Evolutionary conservation across 1,140 invertebrate genomes (phyloP).

Genomic region (Oryctes rhinoceros): DNA sequence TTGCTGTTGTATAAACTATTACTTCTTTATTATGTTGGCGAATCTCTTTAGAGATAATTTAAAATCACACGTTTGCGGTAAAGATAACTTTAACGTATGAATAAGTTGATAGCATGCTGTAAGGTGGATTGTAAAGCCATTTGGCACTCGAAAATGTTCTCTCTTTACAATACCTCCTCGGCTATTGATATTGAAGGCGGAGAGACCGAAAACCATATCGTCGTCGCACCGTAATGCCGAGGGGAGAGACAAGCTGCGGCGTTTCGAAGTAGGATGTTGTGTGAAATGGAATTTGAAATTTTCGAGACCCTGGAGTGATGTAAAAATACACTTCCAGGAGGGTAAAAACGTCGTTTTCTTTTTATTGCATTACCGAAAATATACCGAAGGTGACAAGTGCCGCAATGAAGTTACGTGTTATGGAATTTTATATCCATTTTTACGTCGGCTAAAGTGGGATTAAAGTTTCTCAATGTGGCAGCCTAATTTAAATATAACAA

Average conservation of each 20-base stretch:
- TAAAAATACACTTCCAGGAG: slow-evolving; percentile 58
- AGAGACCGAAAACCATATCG: slow-evolving; percentile 41
- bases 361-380: slow-evolving; percentile 59
- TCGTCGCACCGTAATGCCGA: neutral
- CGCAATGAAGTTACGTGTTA: slow-evolving; percentile 58
- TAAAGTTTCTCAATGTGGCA: slow-evolving; percentile 57
- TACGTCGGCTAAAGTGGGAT: slow-evolving; percentile 55
- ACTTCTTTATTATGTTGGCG: neutral
- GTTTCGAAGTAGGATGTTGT: slow-evolving; percentile 14
- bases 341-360: slow-evolving; percentile 56
- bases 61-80: neutral
- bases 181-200: slow-evolving; percentile 51
- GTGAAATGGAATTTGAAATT: slow-evolving; percentile 59
- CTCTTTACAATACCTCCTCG: slow-evolving; percentile 54
- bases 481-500: slow-evolving; percentile 57
- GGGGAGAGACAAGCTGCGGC: slow-evolving; percentile 2
- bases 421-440: slow-evolving; percentile 58
- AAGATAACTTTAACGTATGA: neutral
- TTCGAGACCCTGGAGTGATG: slow-evolving; percentile 57
- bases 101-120: slow-evolving; percentile 30
- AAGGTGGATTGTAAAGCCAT: slow-evolving; percentile 55
- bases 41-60: neutral
- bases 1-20: neutral
- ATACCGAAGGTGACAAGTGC: slow-evolving; percentile 58
- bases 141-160: slow-evolving; percentile 56